Evolutionary conservation across 2,888 invertebrate species (phyloP), one percentile per base, ranked within the genome.

Genomic region (Nemoura dubitans): DNA sequence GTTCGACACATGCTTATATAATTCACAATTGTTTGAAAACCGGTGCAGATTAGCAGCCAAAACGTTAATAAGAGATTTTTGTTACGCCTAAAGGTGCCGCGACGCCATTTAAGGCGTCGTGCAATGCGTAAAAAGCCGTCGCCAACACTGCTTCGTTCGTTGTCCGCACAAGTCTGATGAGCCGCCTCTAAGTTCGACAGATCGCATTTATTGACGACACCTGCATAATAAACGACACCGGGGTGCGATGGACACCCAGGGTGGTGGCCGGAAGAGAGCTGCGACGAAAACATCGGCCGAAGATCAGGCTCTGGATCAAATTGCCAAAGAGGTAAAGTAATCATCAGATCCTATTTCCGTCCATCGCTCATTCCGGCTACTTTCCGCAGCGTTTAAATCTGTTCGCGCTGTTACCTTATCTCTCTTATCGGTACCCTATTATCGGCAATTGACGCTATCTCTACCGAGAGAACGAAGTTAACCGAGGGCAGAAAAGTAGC

Each of bases 301-400:
- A 92, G 98, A 99, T 93, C 98, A 98, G 92, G 98, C 98, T 85
- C 94, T 99, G 87, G 98, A 98, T 93, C 97, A 97, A 93, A 98
- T 99, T 89, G 98, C 98, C 86, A 97, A 97, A 94, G 98, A 99
- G 97, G 99, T 98, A 93, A 93, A 93, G 89, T 26, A 28, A 21
- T 86, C 14, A 83, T 78, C 16, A 26, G 6, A 3, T 26, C 26
- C n/a, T 3, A 76, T 76, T 26, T 26, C 78, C 26, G 28, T 26
- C 28, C n/a, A 78, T 21, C 78, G 28, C 78, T 78, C 26, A 14
- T 2, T 78, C 7, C 27, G 78, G 28, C 26, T 6, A 26, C 5
- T 78, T 78, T 27, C 25, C 78, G 5, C 26, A 16, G 36, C 36
- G 21, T 27, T 78, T 14, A 26, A 28, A 78, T 27, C n/a, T 26